Conservation (phyloP, 1,140 invertebrate genomes). For the Drosophila azteca region DNA sequence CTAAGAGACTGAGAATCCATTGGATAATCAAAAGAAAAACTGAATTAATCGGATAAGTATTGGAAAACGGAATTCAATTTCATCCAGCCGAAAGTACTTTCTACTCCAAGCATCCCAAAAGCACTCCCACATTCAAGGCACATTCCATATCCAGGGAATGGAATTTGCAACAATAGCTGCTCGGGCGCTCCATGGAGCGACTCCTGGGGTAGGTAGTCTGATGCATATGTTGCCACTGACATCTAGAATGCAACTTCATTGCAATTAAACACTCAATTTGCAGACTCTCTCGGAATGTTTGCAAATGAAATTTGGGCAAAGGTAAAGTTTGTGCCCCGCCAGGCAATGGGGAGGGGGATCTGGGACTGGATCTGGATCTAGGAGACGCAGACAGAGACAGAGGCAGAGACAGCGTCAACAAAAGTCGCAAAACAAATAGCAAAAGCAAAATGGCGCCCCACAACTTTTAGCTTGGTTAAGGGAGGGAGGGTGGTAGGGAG, state of each 20-base stretch:
- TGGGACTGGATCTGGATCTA: constrained; percentile 21
- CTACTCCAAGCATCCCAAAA: too few species aligned
- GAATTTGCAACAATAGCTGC: too few species aligned
- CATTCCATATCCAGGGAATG: too few species aligned
- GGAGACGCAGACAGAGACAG: constrained; percentile 12
- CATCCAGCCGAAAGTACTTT: too few species aligned
- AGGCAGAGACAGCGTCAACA: constrained; percentile 67
- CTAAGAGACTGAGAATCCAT: too few species aligned
- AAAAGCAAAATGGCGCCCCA: constrained; percentile 73
- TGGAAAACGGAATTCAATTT: too few species aligned
- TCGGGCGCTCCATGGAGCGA: neutral
- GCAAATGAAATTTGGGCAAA: constrained; percentile 75
- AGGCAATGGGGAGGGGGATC: neutral
- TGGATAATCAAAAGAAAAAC: too few species aligned
- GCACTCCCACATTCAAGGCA: too few species aligned
- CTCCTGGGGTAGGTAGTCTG: neutral
- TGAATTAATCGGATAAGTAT: too few species aligned
- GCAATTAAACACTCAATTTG: constrained; percentile 78
- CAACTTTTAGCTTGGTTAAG: constrained; percentile 43
- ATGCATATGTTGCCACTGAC: constrained; percentile 60
- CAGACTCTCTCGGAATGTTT: constrained; percentile 62
- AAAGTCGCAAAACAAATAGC: constrained; percentile 77
- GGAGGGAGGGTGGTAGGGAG: too few species aligned
- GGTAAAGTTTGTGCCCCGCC: constrained; percentile 68
- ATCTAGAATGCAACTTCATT: constrained; percentile 56